phyloP scores from a whole-genome alignment of 1,140 invertebrate species.

The Dendrolimus punctatus region DNA sequence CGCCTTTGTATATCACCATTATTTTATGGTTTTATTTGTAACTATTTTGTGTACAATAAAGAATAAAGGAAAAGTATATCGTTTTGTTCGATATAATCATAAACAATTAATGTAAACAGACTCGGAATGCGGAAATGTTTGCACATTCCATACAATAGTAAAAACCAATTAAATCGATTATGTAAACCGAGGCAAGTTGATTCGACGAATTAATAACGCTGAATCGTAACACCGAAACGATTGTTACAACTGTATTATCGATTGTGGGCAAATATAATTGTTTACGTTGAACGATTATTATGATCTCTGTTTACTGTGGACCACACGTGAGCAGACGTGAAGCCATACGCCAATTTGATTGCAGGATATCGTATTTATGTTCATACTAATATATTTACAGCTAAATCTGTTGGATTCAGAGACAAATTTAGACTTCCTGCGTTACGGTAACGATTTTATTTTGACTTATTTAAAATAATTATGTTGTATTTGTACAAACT shows the following conservation, averaged over 20 bases:
- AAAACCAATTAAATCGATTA: conserved; percentile 31
- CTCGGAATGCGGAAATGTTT: no score
- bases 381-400: conserved; percentile 33
- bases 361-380: conserved; percentile 65
- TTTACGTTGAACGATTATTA: conserved; percentile 56
- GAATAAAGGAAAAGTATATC: no score
- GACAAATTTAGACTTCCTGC: conserved; percentile 18
- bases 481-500: no score
- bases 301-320: conserved; percentile 61
- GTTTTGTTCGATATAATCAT: no score
- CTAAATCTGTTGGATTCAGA: conserved; percentile 32
- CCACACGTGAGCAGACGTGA: conserved; percentile 58
- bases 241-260: conserved; percentile 42
- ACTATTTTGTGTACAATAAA: no score
- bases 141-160: not conserved
- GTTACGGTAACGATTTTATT: not conserved
- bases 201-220: conserved; percentile 40
- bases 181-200: conserved; percentile 25
- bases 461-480: no score
- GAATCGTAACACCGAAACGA: conserved; percentile 37
- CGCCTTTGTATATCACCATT: no score
- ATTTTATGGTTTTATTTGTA: no score
- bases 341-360: conserved; percentile 60
- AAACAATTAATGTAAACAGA: no score
- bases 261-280: conserved; percentile 55